Evolutionary conservation across 1,140 invertebrate species (phyloP).

Genomic region (Mesaphorura yosii): DNA sequence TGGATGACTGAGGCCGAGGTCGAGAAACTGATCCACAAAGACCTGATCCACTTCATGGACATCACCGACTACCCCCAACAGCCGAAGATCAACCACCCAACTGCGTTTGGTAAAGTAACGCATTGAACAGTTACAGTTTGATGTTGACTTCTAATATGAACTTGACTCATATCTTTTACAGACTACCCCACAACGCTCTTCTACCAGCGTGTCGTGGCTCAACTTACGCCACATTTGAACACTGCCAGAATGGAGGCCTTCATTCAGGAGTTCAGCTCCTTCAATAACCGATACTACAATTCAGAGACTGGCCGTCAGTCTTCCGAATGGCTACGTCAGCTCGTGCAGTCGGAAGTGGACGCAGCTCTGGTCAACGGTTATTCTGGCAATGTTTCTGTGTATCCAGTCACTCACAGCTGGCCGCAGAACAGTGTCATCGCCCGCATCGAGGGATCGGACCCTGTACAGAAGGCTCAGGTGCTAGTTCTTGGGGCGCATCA

Average conservation of each 20-base stretch:
- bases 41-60: neutral
- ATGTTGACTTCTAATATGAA: neutral
- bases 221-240: neutral
- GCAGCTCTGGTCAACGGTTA: neutral
- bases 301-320: neutral
- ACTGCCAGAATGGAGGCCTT: neutral
- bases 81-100: neutral
- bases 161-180: neutral
- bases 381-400: neutral
- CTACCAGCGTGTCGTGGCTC: neutral
- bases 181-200: neutral
- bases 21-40: neutral
- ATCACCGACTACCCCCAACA: neutral
- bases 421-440: conserved; percentile 13
- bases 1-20: neutral
- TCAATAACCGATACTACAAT: neutral
- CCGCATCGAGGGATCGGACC: conserved; percentile 14
- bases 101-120: neutral
- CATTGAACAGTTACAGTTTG: neutral
- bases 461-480: neutral
- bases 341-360: neutral
- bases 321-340: neutral
- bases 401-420: neutral
- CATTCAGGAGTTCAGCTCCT: neutral
- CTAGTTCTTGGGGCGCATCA: conserved; percentile 18